These are phyloP conservation scores for Cotesia typhae DNA, from an alignment of 1,140 invertebrate genomes.

Conservation along the genomic window DNA sequence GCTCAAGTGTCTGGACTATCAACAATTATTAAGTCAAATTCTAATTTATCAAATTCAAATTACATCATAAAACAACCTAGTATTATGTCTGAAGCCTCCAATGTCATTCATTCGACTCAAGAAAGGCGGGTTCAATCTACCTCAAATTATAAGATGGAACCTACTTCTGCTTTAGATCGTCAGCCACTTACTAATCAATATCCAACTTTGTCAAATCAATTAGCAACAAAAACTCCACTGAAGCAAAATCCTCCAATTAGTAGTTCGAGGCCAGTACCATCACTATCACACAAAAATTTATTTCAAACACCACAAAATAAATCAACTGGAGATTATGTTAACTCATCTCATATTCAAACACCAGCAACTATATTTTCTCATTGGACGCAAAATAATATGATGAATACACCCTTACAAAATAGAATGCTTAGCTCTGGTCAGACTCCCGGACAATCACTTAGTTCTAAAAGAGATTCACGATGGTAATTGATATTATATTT, in stretches of 20 bases:
- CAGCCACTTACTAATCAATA: background rate
- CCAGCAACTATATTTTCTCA: slow-evolving; percentile 52
- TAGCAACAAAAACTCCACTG: slow-evolving; percentile 51
- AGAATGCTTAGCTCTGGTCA: slow-evolving; percentile 36
- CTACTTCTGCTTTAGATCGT: background rate
- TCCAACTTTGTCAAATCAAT: slow-evolving; percentile 15
- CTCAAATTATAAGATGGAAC: background rate
- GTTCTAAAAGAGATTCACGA: slow-evolving; percentile 41
- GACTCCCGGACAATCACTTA: slow-evolving; percentile 44
- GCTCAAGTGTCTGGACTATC: background rate
- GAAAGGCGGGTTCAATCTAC: background rate
- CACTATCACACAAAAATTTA: slow-evolving; percentile 54
- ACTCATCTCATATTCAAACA: slow-evolving; percentile 44
- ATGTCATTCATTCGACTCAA: background rate
- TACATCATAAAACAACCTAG: background rate
- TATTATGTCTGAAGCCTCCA: background rate
- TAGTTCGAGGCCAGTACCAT: slow-evolving; percentile 48
- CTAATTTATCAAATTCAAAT: background rate
- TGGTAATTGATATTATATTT: slow-evolving; percentile 43
- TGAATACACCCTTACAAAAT: slow-evolving; percentile 49
- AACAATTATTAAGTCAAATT: background rate
- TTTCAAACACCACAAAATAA: slow-evolving; percentile 56
- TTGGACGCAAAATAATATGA: slow-evolving; percentile 45
- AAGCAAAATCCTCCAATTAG: slow-evolving; percentile 46
- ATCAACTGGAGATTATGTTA: slow-evolving; percentile 29